Base-by-base conservation (phyloP, 2,888 invertebrate genomes). In the Opisthograptis luteolata region DNA sequence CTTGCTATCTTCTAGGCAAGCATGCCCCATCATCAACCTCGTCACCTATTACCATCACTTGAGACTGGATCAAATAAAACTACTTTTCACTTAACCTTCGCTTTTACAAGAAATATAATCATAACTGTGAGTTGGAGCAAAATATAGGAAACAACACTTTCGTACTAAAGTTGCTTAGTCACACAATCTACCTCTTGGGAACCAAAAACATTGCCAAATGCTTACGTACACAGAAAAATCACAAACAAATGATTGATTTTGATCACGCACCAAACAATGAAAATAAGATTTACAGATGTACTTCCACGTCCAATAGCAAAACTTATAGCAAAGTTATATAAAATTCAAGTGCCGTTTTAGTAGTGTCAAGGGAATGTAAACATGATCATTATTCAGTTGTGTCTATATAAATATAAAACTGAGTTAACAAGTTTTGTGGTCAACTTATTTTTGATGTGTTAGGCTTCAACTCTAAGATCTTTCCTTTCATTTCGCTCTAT, bases 211-310 rank as follows among this genome's bases (percentile, higher is more conserved):
- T 35, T 35, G 3, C 22, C 14, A 13, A 14, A 14, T 22, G 1
- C 13, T 12, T 22, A 4, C 34, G 19, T 15, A 14, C 9, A 12
- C 24, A 35, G 0, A 20, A 22, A 14, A 14, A 13, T 15, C 20
- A 34, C 31, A 31, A 17, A 14, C 2, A 14, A 19, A 28, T 22
- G 3, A 13, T 34, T 8, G n/a, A 42, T 44, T 47, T 24, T n/a
- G 46, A 31, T 41, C 41, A 48, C 41, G 48, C 9, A 14, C 30
- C 4, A 17, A 30, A 41, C 17, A 15, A 13, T 17, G n/a, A 1
- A 28, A 40, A 40, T 20, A 28, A 10, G 9, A 40, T 47, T n/a
- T 42, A 32, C 39, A 19, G 13, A 27, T 30, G 9, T 42, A 28
- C 37, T 42, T 13, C 20, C 13, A 36, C 22, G 14, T 15, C 15